Percentiles rank a stretch among this genome's conserved stretches.
phyloP scores from a whole-genome alignment of 2,797 vertebrate species.

The Danio albolineatus region DNA sequence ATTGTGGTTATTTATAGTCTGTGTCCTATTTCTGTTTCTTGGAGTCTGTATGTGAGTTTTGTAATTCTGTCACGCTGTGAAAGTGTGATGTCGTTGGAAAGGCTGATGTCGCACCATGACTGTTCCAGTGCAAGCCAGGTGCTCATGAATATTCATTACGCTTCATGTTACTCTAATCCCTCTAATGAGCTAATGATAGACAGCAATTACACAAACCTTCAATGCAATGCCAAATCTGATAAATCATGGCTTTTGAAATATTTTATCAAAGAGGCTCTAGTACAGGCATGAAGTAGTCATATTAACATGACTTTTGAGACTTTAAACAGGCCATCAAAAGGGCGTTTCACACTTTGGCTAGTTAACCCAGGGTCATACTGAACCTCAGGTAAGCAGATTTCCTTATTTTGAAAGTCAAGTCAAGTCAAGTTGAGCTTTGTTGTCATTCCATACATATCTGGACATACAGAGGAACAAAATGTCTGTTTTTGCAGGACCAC shows the following conservation, averaged over 20 bases:
- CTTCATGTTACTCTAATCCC: slow-evolving; percentile 41
- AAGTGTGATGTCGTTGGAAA: slow-evolving; percentile 25
- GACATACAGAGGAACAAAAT: too few relatives aligned
- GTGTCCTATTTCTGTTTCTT: slow-evolving; percentile 9
- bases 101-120: background rate
- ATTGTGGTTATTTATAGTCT: slow-evolving; percentile 6
- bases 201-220: slow-evolving; percentile 26
- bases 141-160: slow-evolving; percentile 53
- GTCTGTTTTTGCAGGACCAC: too few relatives aligned
- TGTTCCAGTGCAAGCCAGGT: slow-evolving; percentile 27
- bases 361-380: too few relatives aligned
- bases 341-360: too few relatives aligned
- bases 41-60: background rate
- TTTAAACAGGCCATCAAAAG: background rate
- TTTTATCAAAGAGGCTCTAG: background rate
- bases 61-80: slow-evolving; percentile 17
- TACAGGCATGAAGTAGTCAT: background rate
- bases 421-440: too few relatives aligned
- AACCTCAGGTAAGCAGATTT: too few relatives aligned
- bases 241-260: slow-evolving; percentile 46
- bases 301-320: background rate
- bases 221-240: slow-evolving; percentile 21
- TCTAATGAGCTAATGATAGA: slow-evolving; percentile 38
- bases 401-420: too few relatives aligned
- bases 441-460: too few relatives aligned